A percentile compares a stretch with the other conserved stretches of the same genome.
Conservation (phyloP, 1,140 invertebrate species). For the Cydia strobilella region DNA sequence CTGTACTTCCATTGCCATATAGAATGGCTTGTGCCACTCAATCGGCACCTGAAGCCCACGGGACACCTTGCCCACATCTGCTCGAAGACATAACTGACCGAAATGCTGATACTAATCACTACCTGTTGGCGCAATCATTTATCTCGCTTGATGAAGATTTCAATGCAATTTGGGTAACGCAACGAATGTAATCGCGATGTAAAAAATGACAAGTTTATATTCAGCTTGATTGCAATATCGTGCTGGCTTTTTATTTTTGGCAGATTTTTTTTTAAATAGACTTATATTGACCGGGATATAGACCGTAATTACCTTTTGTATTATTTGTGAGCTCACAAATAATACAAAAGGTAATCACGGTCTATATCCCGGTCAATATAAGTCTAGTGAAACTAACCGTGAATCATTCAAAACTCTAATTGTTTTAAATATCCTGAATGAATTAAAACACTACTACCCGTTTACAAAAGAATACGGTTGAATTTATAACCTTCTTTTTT, state of each 20-base stretch:
- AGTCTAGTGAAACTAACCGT: too few relatives aligned
- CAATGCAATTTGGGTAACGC: conserved; percentile 14
- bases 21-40: conserved; percentile 67
- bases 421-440: too few relatives aligned
- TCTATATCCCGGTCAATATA: too few relatives aligned
- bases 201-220: background rate
- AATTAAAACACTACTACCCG: too few relatives aligned
- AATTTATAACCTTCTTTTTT: too few relatives aligned
- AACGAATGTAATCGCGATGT: background rate
- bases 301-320: too few relatives aligned
- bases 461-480: background rate
- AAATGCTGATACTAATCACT: conserved; percentile 30
- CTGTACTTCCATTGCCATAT: conserved; percentile 50
- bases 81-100: conserved; percentile 37
- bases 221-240: conserved; percentile 20
- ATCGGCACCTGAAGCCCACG: conserved; percentile 57
- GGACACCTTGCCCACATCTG: conserved; percentile 75
- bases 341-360: too few relatives aligned
- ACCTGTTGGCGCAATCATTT: conserved; percentile 27
- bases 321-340: too few relatives aligned
- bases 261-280: too few relatives aligned
- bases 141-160: conserved; percentile 33
- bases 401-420: too few relatives aligned
- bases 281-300: too few relatives aligned
- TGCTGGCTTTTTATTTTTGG: background rate